These are phyloP conservation scores for Tinamus major DNA, from an alignment of 2,797 vertebrate genomes.

Conservation along the genomic window DNA sequence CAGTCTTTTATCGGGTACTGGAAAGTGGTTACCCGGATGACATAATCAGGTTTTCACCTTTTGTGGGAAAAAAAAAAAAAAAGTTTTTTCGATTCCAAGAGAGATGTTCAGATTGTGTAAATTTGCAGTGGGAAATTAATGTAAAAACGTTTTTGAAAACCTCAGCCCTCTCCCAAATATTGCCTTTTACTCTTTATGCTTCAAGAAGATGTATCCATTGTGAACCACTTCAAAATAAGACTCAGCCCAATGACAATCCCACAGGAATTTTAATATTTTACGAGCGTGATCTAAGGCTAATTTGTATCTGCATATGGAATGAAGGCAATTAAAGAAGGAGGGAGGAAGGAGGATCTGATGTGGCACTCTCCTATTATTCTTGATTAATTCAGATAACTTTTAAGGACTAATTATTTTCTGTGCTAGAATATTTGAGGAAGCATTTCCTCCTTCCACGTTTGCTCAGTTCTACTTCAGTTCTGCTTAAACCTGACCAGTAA, in stretches of 20 bases:
- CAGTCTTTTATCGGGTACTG: neutral
- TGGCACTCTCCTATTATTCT: slow-evolving; percentile 19
- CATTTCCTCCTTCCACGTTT: neutral
- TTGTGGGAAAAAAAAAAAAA: neutral
- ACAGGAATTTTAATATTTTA: slow-evolving; percentile 62
- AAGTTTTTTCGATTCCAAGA: neutral
- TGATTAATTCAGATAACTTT: slow-evolving; percentile 63
- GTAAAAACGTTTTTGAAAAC: neutral
- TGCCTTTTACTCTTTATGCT: neutral
- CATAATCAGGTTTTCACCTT: neutral
- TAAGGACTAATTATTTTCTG: slow-evolving; percentile 64
- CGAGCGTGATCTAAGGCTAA: slow-evolving; percentile 65
- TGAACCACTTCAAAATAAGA: neutral
- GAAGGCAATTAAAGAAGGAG: slow-evolving; percentile 63
- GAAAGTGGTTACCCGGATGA: neutral
- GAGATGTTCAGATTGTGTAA: neutral
- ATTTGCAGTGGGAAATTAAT: neutral
- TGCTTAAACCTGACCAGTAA: neutral
- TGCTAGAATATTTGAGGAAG: neutral
- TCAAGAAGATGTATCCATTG: neutral
- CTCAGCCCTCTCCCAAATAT: neutral
- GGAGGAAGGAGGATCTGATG: slow-evolving; percentile 33
- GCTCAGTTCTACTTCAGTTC: neutral
- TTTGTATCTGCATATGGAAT: slow-evolving; percentile 74
- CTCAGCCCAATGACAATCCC: slow-evolving; percentile 5